Percentiles rank a stretch among this genome's conserved stretches.
phyloP scores from a whole-genome alignment of 2,113 vertebrate genomes.

The Neopipo cinnamomea region DNA sequence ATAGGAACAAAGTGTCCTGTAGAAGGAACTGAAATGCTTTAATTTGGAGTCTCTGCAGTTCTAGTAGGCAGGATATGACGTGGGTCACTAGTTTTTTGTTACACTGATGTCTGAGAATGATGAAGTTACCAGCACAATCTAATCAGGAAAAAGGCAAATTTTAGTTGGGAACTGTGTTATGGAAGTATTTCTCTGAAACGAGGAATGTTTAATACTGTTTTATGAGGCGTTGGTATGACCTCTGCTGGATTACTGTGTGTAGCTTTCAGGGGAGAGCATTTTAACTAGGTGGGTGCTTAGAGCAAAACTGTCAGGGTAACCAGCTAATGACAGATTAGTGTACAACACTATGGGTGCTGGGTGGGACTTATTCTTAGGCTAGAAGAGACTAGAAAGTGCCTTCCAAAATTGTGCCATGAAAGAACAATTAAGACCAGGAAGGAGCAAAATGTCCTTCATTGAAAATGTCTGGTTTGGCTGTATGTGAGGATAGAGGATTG shows the following conservation, averaged over 20 bases:
- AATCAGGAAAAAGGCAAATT: neutral
- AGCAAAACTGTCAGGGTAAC: neutral
- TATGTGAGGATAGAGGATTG: neutral
- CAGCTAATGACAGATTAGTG: neutral
- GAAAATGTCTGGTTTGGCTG: neutral
- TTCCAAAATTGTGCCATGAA: neutral
- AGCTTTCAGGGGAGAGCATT: neutral
- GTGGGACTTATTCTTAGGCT: neutral
- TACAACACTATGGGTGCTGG: neutral
- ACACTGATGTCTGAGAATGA: neutral
- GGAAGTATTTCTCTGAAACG: neutral
- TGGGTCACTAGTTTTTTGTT: neutral
- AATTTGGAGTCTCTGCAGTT: neutral
- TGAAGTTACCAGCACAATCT: neutral
- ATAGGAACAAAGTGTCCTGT: neutral
- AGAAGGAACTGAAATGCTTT: neutral
- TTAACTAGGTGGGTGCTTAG: neutral
- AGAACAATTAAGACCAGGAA: neutral
- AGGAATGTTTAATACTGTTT: neutral
- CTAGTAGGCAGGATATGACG: neutral
- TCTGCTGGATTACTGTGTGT: slow-evolving; percentile 4
- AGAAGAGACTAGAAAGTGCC: neutral
- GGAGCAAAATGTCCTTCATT: neutral
- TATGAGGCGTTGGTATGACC: neutral
- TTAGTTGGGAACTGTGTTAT: neutral